Conservation (phyloP, 2,888 invertebrate species). For the Apodemia duryi region DNA sequence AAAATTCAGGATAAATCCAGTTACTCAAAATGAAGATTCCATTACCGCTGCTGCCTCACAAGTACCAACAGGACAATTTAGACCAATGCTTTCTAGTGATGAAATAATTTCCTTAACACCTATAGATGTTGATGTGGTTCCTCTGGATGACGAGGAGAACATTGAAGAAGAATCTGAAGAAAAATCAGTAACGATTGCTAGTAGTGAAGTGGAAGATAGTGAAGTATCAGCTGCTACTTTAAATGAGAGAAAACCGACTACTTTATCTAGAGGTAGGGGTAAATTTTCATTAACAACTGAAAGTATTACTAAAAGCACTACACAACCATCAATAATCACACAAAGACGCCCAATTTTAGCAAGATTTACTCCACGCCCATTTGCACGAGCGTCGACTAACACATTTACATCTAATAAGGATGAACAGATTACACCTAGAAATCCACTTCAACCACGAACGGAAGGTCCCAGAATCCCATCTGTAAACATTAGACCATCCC, state of each 20-base stretch:
- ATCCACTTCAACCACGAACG: constrained; percentile 43
- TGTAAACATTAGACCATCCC: constrained; percentile 32
- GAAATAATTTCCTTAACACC: constrained; percentile 78
- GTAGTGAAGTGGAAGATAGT: constrained; percentile 49
- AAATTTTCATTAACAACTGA: constrained; percentile 57
- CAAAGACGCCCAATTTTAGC: constrained; percentile 56
- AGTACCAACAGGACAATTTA: constrained; percentile 54
- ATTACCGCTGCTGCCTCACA: constrained; percentile 60
- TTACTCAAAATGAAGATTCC: constrained; percentile 49
- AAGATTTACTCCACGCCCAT: constrained; percentile 68
- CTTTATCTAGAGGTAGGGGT: constrained; percentile 57
- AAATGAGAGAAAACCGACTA: constrained; percentile 51
- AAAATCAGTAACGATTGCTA: constrained; percentile 45
- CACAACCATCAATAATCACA: constrained; percentile 39
- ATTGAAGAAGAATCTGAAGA: constrained; percentile 37
- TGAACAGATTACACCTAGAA: constrained; percentile 40
- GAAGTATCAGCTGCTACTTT: constrained; percentile 65
- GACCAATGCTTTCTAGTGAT: constrained; percentile 55
- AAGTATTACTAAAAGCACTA: constrained; percentile 35
- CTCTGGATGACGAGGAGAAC: constrained; percentile 22
- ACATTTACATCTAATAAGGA: constrained; percentile 33
- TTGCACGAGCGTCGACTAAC: constrained; percentile 42
- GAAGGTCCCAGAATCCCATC: constrained; percentile 39
- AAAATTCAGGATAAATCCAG: constrained; percentile 49
- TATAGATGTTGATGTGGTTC: constrained; percentile 54